These are phyloP conservation scores for Spongilla lacustris DNA, from an alignment of 37 sponge, comb jelly and placozoan species.

Conservation along the genomic window DNA sequence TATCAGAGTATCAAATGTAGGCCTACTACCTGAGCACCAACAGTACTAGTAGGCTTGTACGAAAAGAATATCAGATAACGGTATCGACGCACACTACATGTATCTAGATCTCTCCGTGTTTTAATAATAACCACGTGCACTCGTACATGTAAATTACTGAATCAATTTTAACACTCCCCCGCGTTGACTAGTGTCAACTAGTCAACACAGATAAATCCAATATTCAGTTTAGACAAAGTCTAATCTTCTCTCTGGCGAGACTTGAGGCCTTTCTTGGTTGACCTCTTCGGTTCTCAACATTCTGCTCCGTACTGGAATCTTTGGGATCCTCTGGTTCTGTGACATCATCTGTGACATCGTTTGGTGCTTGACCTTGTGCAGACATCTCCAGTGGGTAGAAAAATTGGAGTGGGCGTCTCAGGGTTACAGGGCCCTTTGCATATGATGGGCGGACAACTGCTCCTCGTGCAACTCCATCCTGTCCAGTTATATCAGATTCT, in stretches of 20 bases:
- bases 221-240: neutral
- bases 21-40: too few species aligned
- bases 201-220: neutral
- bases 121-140: too few species aligned
- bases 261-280: neutral
- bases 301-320: neutral
- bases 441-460: constrained; percentile 2
- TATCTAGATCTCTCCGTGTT: too few species aligned
- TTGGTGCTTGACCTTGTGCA: neutral
- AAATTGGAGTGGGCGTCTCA: constrained; percentile 11
- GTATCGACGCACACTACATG: too few species aligned
- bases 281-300: neutral
- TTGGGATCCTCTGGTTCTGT: neutral
- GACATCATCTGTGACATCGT: neutral
- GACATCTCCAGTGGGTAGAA: constrained; percentile 25
- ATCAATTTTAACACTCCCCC: neutral
- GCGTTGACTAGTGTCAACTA: neutral
- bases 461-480: constrained; percentile 23
- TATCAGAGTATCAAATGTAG: too few species aligned
- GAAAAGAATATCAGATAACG: too few species aligned
- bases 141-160: neutral
- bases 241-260: neutral
- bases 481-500: constrained; percentile 4
- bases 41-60: too few species aligned
- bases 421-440: neutral